Evolutionary conservation across 1,140 invertebrate species (phyloP), one percentile per base, ranked within the genome.

Genomic region (Drosophila ambigua): DNA sequence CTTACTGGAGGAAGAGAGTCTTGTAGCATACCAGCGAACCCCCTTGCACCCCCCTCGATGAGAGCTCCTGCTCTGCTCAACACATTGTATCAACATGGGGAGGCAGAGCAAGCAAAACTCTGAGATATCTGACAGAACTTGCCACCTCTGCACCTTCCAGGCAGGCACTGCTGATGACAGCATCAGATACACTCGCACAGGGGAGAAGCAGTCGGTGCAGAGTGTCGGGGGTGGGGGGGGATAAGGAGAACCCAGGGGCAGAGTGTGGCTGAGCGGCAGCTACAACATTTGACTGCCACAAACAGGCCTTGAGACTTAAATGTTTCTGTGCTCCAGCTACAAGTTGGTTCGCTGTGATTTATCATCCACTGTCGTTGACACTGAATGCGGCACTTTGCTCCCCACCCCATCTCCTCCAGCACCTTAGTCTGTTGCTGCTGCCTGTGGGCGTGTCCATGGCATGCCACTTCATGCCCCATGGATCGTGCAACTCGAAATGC

Each of bases 31-130:
- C 1, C 20, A 20, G 20, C 20, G 20, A 20, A 1, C 1, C 20
- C 20, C 20, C 20, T 1, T n/a, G n/a, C 20, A 20, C 20, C 20
- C 24, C 31, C 44, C 43, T 43, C 9, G 44, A 49, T 43, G 28
- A 28, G 31, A 23, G 31, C 62, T 11, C 11, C 35, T 13, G 35
- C 11, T 13, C 11, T 48, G 23, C 15, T 31, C 53, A 44, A 73
- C 79, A 83, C 55, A 74, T 82, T 82, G 73, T 73, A 53, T 74
- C 79, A 77, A 78, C 68, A 68, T 78, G 79, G 49, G 24, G 65
- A 26, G 41, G 35, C 62, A 46, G 16, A 16, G 62, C 28, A 45
- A 64, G 64, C 74, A 77, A 49, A 62, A 53, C 46, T 43, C 61
- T 63, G 55, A 49, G 69, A 73, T n/a, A 65, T 35, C 67, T 51